Evolutionary conservation across 2,797 vertebrate species (phyloP), one percentile per base, ranked within the genome.

Genomic region (Spinus pinus): DNA sequence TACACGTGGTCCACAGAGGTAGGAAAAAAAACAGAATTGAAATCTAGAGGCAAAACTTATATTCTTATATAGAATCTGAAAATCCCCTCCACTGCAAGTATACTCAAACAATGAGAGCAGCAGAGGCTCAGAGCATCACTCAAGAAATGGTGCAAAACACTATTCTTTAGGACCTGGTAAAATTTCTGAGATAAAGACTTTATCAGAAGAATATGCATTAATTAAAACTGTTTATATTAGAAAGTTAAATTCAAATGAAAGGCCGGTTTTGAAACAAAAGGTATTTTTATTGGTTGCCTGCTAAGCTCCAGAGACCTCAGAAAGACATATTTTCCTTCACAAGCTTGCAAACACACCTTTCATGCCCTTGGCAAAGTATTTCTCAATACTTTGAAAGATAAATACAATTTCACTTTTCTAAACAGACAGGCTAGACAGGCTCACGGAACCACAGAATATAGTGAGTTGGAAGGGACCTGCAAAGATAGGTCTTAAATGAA

Each of bases 1-100:
- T 37, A 62, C 6, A 25, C 0, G 0, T 2, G 0, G 14, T 53
- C 12, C 12, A n/a, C 13, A 22, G 2, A 72, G 4, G 23, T 8
- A 80, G 25, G 14, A 39, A 88, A 75, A 85, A 33, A 25, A 4
- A 0, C 4, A 60, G 5, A 66, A 49, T 0, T 21, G 41, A 82
- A 84, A 50, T 54, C 14, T n/a, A 73, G 49, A 65, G 39, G 16
- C 15, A 75, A 41, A 94, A 47, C 13, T 31, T 47, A 33, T 2
- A 31, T n/a, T 25, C 12, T 27, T 61, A 62, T 6, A 27, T 2
- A 30, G 25, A 37, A 74, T 35, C 20, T 42, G 72, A 73, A 92
- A 77, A 82, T 30, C 25, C 30, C 19, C 35, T 94, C 42, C 10
- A 27, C n/a, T 62, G 19, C 23, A 83, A 81, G 42, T 12, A 6